These are phyloP conservation scores for Prunella himalayana DNA, from an alignment of 2,113 vertebrate genomes.

Conservation along the genomic window DNA sequence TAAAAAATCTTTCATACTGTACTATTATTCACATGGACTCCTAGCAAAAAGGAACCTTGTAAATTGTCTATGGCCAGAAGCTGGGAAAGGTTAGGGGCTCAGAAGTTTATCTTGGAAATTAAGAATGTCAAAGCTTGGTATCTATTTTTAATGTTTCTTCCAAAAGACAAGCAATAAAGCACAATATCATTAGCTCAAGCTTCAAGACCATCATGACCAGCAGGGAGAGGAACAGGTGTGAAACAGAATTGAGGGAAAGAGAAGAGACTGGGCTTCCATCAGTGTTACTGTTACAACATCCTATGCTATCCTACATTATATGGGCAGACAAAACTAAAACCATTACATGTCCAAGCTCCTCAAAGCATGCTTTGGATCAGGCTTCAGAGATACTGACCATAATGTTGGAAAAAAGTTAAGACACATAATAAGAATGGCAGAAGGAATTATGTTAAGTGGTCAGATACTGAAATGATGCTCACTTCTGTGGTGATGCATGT, in stretches of 20 bases:
- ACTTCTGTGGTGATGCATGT: background rate
- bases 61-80: background rate
- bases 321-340: background rate
- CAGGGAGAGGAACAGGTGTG: background rate
- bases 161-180: background rate
- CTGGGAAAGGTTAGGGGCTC: background rate
- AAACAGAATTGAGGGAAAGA: background rate
- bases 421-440: background rate
- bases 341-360: background rate
- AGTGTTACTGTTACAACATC: background rate
- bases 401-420: background rate
- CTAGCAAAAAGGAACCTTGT: background rate
- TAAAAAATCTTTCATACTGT: background rate
- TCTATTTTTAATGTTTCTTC: background rate
- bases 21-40: background rate
- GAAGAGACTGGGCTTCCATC: background rate
- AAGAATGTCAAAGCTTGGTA: background rate
- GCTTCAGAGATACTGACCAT: background rate
- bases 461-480: background rate
- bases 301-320: background rate
- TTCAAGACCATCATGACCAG: background rate
- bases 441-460: background rate
- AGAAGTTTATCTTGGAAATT: slow-evolving; percentile 17
- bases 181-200: background rate
- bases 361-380: background rate